A percentile compares a stretch with the other conserved stretches of the same genome.
phyloP scores from a whole-genome alignment of 2,888 invertebrate species.

The Drosophila diplacantha region DNA sequence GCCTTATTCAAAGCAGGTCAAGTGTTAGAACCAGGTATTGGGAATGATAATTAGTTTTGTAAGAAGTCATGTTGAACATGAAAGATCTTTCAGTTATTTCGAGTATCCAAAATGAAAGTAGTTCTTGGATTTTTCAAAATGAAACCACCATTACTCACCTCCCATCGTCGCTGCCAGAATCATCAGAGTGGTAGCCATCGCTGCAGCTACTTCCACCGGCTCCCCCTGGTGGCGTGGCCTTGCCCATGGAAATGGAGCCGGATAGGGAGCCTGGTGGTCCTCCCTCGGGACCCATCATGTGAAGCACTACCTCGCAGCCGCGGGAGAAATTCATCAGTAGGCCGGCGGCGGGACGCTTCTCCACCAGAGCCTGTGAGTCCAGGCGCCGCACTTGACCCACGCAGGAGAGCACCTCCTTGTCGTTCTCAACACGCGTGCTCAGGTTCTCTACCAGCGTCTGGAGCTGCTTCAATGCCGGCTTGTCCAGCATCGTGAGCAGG shows the following conservation, averaged over 20 bases:
- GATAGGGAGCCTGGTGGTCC: slow-evolving; percentile 76
- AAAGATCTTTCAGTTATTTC: neutral
- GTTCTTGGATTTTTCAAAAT: neutral
- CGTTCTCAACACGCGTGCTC: slow-evolving; percentile 90
- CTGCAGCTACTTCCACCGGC: slow-evolving; percentile 81
- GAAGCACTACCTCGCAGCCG: slow-evolving; percentile 86
- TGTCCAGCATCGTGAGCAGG: slow-evolving; percentile 89
- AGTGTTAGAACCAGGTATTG: slow-evolving; percentile 36
- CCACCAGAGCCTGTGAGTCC: slow-evolving; percentile 82
- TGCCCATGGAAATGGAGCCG: slow-evolving; percentile 53
- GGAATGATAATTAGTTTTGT: slow-evolving; percentile 4
- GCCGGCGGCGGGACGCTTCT: slow-evolving; percentile 83
- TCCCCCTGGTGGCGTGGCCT: slow-evolving; percentile 63
- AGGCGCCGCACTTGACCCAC: slow-evolving; percentile 84
- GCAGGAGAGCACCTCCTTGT: slow-evolving; percentile 90
- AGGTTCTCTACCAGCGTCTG: slow-evolving; percentile 83
- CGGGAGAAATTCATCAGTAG: slow-evolving; percentile 86
- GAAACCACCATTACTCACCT: slow-evolving; percentile 60
- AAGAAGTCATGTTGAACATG: slow-evolving; percentile 45
- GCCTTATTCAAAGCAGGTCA: slow-evolving; percentile 41
- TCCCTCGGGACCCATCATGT: slow-evolving; percentile 83
- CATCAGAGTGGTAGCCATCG: slow-evolving; percentile 92
- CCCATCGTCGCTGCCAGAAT: slow-evolving; percentile 78
- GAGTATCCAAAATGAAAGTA: neutral
- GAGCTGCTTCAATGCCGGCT: slow-evolving; percentile 88